Percentiles rank a stretch among this genome's conserved stretches.
Evolutionary conservation across 2,888 invertebrate genomes (phyloP).

Genomic region (Syritta pipiens): DNA sequence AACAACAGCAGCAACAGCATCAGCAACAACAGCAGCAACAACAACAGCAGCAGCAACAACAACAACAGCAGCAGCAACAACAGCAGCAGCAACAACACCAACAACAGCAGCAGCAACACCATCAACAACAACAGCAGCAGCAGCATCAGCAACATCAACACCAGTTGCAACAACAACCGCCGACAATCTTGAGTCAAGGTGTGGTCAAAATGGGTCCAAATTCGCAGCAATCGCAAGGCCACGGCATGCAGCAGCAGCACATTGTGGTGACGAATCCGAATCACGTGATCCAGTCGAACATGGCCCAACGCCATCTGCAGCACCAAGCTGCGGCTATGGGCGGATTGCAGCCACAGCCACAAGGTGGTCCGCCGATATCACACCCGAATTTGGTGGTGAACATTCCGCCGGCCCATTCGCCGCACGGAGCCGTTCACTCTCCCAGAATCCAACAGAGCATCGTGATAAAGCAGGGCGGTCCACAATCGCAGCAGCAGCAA

Average conservation of each 20-base stretch:
- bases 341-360: slow-evolving; percentile 30
- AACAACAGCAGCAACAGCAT: slow-evolving; percentile 72
- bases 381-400: slow-evolving; percentile 74
- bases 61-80: slow-evolving; percentile 67
- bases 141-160: slow-evolving; percentile 44
- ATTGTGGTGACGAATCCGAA: slow-evolving; percentile 74
- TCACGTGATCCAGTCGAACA: slow-evolving; percentile 74
- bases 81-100: slow-evolving; percentile 70
- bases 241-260: slow-evolving; percentile 68
- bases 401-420: slow-evolving; percentile 75
- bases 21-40: slow-evolving; percentile 52
- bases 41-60: slow-evolving; percentile 58
- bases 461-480: slow-evolving; percentile 53
- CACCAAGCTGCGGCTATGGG: slow-evolving; percentile 22
- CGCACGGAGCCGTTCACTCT: slow-evolving; percentile 73
- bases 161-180: slow-evolving; percentile 38
- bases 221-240: slow-evolving; percentile 58
- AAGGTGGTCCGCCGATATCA: slow-evolving; percentile 54
- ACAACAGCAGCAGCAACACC: slow-evolving; percentile 71
- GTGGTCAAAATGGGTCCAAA: slow-evolving; percentile 53
- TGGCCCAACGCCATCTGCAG: slow-evolving; percentile 52
- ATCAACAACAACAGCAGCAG: slow-evolving; percentile 44
- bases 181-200: slow-evolving; percentile 37
- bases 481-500: slow-evolving; percentile 70
- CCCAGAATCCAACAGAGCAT: slow-evolving; percentile 72